Percentiles rank a stretch among this genome's conserved stretches.
Conservation (phyloP, 2,797 vertebrate species). For the Diplodus sargus region DNA sequence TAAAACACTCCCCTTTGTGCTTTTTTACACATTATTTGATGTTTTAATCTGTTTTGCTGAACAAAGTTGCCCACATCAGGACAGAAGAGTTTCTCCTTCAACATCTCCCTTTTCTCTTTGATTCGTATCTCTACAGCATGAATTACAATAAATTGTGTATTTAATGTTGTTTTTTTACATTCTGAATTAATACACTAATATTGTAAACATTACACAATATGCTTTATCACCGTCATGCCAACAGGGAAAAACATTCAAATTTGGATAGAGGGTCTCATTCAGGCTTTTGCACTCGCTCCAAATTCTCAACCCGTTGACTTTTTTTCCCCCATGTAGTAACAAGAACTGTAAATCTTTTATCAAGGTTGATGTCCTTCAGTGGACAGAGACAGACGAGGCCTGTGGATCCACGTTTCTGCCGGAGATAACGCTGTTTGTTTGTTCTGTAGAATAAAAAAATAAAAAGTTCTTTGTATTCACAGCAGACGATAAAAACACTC, state of each 20-base stretch:
- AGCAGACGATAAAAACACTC: slow-evolving; percentile 52
- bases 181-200: not conserved
- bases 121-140: not conserved
- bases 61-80: slow-evolving; percentile 9
- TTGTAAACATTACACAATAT: not conserved
- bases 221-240: not conserved
- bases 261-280: not conserved
- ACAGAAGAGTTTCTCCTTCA: slow-evolving; percentile 17
- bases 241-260: not conserved
- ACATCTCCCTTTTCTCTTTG: slow-evolving; percentile 6
- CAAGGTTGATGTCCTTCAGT: slow-evolving; percentile 63
- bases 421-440: slow-evolving; percentile 71
- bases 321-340: slow-evolving; percentile 57
- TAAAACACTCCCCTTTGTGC: slow-evolving; percentile 1
- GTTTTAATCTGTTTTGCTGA: slow-evolving; percentile 30
- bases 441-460: slow-evolving; percentile 50
- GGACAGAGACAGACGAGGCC: slow-evolving; percentile 57
- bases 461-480: slow-evolving; percentile 66
- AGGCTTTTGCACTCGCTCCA: not conserved
- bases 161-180: not conserved
- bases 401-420: slow-evolving; percentile 65
- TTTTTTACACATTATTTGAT: slow-evolving; percentile 33
- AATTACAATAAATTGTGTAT: not conserved
- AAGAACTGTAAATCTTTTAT: slow-evolving; percentile 63
- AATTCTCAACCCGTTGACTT: slow-evolving; percentile 20